phyloP scores from a whole-genome alignment of 2,113 vertebrate species.

The Beaufortia kweichowensis region DNA sequence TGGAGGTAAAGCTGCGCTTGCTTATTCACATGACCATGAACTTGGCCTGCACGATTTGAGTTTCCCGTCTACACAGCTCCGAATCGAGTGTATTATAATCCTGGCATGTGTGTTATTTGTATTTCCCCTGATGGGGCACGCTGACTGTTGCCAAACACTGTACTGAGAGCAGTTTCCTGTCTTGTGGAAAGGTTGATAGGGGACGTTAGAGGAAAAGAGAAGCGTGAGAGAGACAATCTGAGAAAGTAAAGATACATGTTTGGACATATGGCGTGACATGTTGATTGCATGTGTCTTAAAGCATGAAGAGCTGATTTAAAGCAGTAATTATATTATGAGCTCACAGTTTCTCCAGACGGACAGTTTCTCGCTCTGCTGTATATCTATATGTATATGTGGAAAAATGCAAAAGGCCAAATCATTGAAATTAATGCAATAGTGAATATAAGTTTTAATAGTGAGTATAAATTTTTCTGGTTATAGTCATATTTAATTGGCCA shows the following conservation, averaged over 20 bases:
- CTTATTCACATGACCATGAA: conserved; percentile 54
- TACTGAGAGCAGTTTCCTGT: conserved; percentile 47
- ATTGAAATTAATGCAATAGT: too few relatives aligned
- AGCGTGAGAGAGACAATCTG: conserved; percentile 4
- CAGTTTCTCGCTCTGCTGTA: too few relatives aligned
- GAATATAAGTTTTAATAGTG: too few relatives aligned
- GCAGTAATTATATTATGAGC: too few relatives aligned
- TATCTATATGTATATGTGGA: too few relatives aligned
- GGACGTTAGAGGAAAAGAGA: neutral
- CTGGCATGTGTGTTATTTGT: conserved; percentile 39
- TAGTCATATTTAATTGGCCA: too few relatives aligned
- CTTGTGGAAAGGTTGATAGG: conserved; percentile 25
- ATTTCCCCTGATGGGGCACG: conserved; percentile 40
- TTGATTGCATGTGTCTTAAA: neutral
- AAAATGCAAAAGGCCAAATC: too few relatives aligned
- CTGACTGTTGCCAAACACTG: conserved; percentile 43
- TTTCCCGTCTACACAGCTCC: conserved; percentile 23
- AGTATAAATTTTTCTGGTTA: too few relatives aligned
- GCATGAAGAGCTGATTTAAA: neutral
- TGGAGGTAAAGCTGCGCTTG: neutral
- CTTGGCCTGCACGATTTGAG: conserved; percentile 66
- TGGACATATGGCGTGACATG: neutral
- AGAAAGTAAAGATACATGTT: conserved; percentile 3
- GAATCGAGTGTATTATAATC: conserved; percentile 16
- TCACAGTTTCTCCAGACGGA: too few relatives aligned